A percentile compares a stretch with the other conserved stretches of the same genome.
Conservation (phyloP, 2,797 vertebrate species). For the Rhynchonycteris naso region DNA sequence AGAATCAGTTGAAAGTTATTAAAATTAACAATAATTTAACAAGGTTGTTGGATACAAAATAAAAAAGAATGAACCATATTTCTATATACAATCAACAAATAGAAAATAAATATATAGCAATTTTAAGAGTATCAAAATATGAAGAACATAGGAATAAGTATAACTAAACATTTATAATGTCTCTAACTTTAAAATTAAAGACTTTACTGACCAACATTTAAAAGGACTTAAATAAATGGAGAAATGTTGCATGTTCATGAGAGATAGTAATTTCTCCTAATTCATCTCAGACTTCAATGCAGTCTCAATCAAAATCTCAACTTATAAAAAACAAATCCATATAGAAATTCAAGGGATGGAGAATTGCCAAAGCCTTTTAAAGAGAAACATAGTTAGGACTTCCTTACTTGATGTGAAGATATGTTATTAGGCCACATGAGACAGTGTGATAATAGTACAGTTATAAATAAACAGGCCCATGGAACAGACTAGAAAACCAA, state of each 20-base stretch:
- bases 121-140: slow-evolving; percentile 9
- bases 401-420: not conserved
- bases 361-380: not conserved
- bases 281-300: not conserved
- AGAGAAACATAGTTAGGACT: not conserved
- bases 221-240: slow-evolving; percentile 1
- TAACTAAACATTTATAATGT: not conserved
- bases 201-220: not conserved
- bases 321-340: not conserved
- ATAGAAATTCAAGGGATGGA: not conserved
- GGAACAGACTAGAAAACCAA: not conserved
- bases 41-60: slow-evolving; percentile 15
- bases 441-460: not conserved
- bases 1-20: slow-evolving; percentile 19
- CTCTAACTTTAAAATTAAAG: not conserved
- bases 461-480: not conserved
- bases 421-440: not conserved
- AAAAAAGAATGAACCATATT: slow-evolving; percentile 5
- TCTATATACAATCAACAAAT: not conserved
- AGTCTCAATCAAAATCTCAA: not conserved
- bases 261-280: not conserved
- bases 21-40: slow-evolving; percentile 28
- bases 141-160: not conserved
- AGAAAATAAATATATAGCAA: not conserved
- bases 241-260: not conserved